Base-by-base conservation (phyloP, 2,113 vertebrate species). In the Oxygymnocypris stewartii region DNA sequence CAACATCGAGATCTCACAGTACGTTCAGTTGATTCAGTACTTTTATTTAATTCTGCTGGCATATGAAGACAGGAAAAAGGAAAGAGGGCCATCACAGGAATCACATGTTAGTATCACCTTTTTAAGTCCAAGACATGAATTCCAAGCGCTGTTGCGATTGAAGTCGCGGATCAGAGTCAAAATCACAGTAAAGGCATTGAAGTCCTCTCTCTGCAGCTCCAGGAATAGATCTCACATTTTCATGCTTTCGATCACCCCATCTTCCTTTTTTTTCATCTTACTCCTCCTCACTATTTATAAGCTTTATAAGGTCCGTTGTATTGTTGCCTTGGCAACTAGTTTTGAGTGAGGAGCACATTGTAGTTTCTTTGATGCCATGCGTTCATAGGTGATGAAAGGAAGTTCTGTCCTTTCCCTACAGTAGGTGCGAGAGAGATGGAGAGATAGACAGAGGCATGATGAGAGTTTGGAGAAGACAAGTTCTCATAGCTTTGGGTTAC, bases 251-350 rank as follows among this genome's bases (percentile, higher is more conserved):
- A 82, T 81, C 81, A 83, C 67, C 78, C 85, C 71, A 2, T 81
- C 18, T 84, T 4, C 65, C 44, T 77, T 87, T 77, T 75, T 87
- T 82, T 85, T 90, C 83, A 73, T 86, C 85, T 35, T 49, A 87
- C 86, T 84, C 25, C 85, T 88, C 88, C 92, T 82, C 90, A 82
- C 88, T 85, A 59, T 79, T 92, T 95, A 93, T 94, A 94, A 94
- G 91, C 93, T 90, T 91, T 92, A 91, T 92, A 91, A 91, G 90
- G 90, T 91, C 91, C 82, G 90, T 93, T 94, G 91, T 95, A 88
- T 77, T 89, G 95, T 96, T 94, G 90, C 93, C 92, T 91, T 93
- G 93, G 94, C 91, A 95, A 95, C 95, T 79, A 81, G 67, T 76
- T 71, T 84, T 84, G 80, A 88, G 88, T 82, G 88, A 90, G 87